Evolutionary conservation across 2,113 vertebrate genomes (phyloP).

Genomic region (Larimichthys polyactis): DNA sequence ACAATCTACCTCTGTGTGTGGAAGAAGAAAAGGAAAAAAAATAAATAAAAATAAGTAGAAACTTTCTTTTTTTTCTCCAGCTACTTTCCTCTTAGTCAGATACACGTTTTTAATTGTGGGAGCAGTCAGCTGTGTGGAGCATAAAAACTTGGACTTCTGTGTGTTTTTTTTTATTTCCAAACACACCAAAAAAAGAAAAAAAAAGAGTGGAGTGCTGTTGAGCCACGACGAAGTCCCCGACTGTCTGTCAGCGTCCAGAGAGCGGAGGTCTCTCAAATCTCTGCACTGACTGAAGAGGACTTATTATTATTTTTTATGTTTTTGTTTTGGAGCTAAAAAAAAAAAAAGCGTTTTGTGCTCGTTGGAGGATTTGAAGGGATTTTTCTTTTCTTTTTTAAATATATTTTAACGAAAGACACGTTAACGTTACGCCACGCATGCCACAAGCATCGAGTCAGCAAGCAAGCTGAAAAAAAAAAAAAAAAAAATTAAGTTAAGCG

Average conservation of each 20-base stretch:
- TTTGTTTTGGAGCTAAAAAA: background rate
- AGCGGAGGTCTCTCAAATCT: slow-evolving; percentile 62
- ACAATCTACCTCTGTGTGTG: slow-evolving; percentile 75
- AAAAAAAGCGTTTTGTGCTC: slow-evolving; percentile 14
- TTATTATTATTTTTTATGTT: background rate
- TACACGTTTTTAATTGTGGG: background rate
- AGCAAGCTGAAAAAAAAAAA: slow-evolving; percentile 17
- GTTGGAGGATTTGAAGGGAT: slow-evolving; percentile 22
- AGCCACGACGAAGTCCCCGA: slow-evolving; percentile 35
- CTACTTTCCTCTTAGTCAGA: background rate
- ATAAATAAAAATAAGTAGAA: slow-evolving; percentile 6
- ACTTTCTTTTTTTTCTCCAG: slow-evolving; percentile 1
- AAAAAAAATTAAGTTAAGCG: slow-evolving; percentile 31
- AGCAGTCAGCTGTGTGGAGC: background rate
- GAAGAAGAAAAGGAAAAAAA: slow-evolving; percentile 18
- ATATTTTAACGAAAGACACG: slow-evolving; percentile 26
- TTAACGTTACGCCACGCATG: slow-evolving; percentile 68
- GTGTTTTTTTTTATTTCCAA: slow-evolving; percentile 6
- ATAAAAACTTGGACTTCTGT: slow-evolving; percentile 21
- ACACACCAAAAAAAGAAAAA: background rate
- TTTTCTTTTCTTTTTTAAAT: slow-evolving; percentile 18
- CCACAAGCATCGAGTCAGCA: slow-evolving; percentile 53
- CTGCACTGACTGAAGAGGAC: slow-evolving; percentile 42
- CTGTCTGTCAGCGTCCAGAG: slow-evolving; percentile 33
- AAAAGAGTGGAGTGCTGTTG: slow-evolving; percentile 27